Percentiles rank a stretch among this genome's conserved stretches.
phyloP scores from a whole-genome alignment of 2,797 vertebrate genomes.

The Leptodactylus fallax region DNA sequence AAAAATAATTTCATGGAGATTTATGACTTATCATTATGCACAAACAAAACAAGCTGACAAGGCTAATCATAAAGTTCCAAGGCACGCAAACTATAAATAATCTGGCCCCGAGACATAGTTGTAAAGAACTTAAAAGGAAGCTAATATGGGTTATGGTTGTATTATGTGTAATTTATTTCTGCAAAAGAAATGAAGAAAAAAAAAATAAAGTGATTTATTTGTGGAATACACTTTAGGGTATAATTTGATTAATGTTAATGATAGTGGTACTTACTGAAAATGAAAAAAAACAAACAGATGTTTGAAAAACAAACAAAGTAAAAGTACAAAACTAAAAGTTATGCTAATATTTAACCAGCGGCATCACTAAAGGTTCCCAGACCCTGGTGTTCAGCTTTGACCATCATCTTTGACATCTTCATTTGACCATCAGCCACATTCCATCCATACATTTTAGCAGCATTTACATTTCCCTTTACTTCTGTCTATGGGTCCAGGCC shows the following conservation, averaged over 20 bases:
- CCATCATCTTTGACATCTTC: too few relatives aligned
- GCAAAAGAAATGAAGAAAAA: background rate
- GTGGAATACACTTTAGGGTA: background rate
- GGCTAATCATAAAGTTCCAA: constrained; percentile 7
- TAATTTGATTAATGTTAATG: background rate
- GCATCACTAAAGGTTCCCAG: too few relatives aligned
- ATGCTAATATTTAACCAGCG: too few relatives aligned
- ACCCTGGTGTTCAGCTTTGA: too few relatives aligned
- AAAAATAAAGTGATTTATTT: background rate
- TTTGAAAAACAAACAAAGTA: background rate
- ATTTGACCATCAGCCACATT: too few relatives aligned
- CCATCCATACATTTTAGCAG: too few relatives aligned
- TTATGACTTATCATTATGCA: constrained; percentile 42
- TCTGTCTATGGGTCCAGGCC: too few relatives aligned
- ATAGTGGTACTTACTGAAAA: background rate
- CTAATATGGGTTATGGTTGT: background rate
- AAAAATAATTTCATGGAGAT: constrained; percentile 39
- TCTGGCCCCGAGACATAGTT: background rate
- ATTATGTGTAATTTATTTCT: background rate
- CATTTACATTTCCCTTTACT: too few relatives aligned
- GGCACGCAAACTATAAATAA: constrained; percentile 8
- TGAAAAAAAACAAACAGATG: background rate
- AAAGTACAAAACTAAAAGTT: background rate
- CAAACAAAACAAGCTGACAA: constrained; percentile 45
- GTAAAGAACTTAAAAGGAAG: background rate